These are phyloP conservation scores for Danio albolineatus DNA, from an alignment of 2,797 vertebrate species.

Conservation along the genomic window DNA sequence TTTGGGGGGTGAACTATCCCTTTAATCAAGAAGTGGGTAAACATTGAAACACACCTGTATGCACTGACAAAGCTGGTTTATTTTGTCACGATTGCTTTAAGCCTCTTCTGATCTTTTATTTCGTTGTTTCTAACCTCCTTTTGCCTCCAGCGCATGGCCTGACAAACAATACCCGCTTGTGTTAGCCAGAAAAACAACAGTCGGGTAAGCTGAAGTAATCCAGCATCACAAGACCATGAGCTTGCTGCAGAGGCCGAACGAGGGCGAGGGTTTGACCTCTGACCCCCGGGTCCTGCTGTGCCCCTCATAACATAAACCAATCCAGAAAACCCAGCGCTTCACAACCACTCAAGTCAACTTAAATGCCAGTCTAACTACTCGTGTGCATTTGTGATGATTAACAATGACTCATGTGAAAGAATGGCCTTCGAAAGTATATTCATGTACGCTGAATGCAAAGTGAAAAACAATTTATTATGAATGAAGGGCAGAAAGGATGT, in stretches of 20 bases:
- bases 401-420: background rate
- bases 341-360: slow-evolving; percentile 14
- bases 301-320: background rate
- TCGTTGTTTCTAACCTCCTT: background rate
- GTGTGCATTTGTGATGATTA: background rate
- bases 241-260: slow-evolving; percentile 8
- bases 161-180: slow-evolving; percentile 47
- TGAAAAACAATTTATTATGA: background rate
- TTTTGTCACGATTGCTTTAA: background rate
- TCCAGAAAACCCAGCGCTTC: slow-evolving; percentile 9
- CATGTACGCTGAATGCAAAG: background rate
- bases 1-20: too few relatives aligned
- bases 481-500: background rate
- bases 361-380: slow-evolving; percentile 3
- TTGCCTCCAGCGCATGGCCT: slow-evolving; percentile 20
- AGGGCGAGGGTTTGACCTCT: slow-evolving; percentile 29
- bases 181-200: slow-evolving; percentile 58
- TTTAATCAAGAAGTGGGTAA: too few relatives aligned
- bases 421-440: slow-evolving; percentile 5
- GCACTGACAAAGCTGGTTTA: background rate
- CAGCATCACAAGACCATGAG: slow-evolving; percentile 70
- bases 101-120: slow-evolving; percentile 1
- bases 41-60: background rate
- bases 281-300: slow-evolving; percentile 2
- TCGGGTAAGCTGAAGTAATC: slow-evolving; percentile 70